Evolutionary conservation across 1,140 invertebrate genomes (phyloP).

Genomic region (Anthonomus grandis): DNA sequence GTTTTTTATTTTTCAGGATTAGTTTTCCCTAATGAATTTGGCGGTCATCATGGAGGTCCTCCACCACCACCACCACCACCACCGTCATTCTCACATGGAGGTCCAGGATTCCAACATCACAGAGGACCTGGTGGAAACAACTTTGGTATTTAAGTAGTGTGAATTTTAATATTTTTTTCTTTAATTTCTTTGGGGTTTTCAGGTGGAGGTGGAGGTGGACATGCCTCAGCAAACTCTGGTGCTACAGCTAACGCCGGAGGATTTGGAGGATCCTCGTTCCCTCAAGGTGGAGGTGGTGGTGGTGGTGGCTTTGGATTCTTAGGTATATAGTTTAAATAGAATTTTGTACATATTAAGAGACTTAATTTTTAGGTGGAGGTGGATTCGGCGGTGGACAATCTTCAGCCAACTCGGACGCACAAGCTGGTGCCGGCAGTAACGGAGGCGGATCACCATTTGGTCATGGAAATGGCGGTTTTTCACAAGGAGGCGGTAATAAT

Average conservation of each 20-base stretch:
- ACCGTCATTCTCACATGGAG: no score
- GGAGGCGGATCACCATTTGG: no score
- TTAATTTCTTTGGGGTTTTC: no score
- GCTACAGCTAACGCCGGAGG: background rate
- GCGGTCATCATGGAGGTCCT: background rate
- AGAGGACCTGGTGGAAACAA: no score
- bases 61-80: background rate
- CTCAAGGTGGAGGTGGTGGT: background rate
- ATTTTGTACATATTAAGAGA: background rate
- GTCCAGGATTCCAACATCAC: no score
- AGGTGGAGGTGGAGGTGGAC: background rate
- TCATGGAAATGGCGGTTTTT: background rate
- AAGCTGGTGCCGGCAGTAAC: slow-evolving; percentile 4
- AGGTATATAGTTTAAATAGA: background rate
- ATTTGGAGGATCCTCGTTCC: background rate
- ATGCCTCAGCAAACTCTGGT: background rate
- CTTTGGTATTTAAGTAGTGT: no score
- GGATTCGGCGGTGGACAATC: background rate
- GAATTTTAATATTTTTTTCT: no score
- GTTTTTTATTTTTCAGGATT: background rate
- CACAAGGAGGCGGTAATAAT: background rate
- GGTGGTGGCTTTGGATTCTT: background rate
- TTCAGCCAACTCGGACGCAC: background rate
- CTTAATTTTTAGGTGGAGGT: background rate
- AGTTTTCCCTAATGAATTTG: background rate